These are phyloP conservation scores for Sylvicola fuscatus DNA, from an alignment of 2,888 invertebrate genomes.

Conservation along the genomic window DNA sequence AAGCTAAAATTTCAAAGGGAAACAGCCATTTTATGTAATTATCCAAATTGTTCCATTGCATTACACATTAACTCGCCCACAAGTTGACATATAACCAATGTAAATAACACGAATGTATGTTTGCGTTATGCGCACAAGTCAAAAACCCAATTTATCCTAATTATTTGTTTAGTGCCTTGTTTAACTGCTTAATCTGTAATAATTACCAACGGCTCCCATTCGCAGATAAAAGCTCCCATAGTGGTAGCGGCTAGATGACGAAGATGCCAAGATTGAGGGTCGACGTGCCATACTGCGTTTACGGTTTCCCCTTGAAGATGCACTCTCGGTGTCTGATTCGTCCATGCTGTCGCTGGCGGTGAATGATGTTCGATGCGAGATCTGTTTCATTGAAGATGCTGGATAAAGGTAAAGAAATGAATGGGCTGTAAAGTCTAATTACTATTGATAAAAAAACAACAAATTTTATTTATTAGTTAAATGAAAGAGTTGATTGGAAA, in stretches of 20 bases:
- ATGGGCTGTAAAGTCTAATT: too few relatives aligned
- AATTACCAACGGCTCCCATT: slow-evolving; percentile 77
- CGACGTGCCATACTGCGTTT: slow-evolving; percentile 17
- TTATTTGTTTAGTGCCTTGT: background rate
- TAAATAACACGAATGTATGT: too few relatives aligned
- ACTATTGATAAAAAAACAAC: too few relatives aligned
- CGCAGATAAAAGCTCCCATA: slow-evolving; percentile 84
- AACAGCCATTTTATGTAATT: too few relatives aligned
- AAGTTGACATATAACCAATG: too few relatives aligned
- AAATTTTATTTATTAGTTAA: too few relatives aligned
- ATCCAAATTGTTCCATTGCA: too few relatives aligned
- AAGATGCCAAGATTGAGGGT: slow-evolving; percentile 25
- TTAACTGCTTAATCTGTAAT: background rate
- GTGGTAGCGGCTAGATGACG: slow-evolving; percentile 42
- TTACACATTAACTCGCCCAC: too few relatives aligned
- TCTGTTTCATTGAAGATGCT: slow-evolving; percentile 3
- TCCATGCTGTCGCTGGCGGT: slow-evolving; percentile 36
- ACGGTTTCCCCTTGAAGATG: slow-evolving; percentile 16
- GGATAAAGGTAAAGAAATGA: too few relatives aligned
- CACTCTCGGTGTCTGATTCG: slow-evolving; percentile 28
- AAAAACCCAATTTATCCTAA: too few relatives aligned
- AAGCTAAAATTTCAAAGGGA: slow-evolving; percentile 54
- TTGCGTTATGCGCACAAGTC: too few relatives aligned
- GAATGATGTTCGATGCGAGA: slow-evolving; percentile 7
- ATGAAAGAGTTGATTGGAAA: too few relatives aligned